phyloP scores from a whole-genome alignment of 2,888 invertebrate genomes.

The Busseola fusca region DNA sequence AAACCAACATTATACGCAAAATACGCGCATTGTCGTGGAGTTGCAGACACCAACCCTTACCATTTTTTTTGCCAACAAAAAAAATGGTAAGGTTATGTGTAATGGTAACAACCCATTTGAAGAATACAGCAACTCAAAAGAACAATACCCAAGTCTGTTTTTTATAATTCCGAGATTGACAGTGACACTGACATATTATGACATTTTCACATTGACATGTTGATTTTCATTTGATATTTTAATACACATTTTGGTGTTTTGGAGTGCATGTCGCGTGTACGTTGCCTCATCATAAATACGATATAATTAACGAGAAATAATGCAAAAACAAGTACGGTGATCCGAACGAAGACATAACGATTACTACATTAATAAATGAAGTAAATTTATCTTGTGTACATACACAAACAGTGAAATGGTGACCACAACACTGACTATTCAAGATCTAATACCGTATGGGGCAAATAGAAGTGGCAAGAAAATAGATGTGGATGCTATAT shows the following conservation, averaged over 20 bases:
- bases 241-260: not conserved
- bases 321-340: conserved; percentile 16
- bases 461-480: conserved; percentile 75
- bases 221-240: not conserved
- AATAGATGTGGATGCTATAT: conserved; percentile 77
- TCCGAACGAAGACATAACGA: conserved; percentile 13
- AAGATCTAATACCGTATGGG: conserved; percentile 76
- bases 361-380: not conserved
- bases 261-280: not conserved
- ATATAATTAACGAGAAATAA: conserved; percentile 19
- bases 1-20: not conserved
- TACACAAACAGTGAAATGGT: conserved; percentile 64
- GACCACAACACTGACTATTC: conserved; percentile 71
- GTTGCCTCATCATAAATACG: not conserved
- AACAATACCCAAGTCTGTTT: conserved; percentile 8
- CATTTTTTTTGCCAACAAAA: too few relatives aligned
- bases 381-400: conserved; percentile 7
- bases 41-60: too few relatives aligned
- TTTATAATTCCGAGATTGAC: conserved; percentile 3
- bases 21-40: too few relatives aligned
- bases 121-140: conserved; percentile 1
- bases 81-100: too few relatives aligned
- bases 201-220: conserved; percentile 17
- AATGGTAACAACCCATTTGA: not conserved
- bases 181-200: conserved; percentile 24